Percentiles rank a stretch among this genome's conserved stretches.
phyloP scores from a whole-genome alignment of 23 tunicate species.

The Trididemnum nubilum region DNA sequence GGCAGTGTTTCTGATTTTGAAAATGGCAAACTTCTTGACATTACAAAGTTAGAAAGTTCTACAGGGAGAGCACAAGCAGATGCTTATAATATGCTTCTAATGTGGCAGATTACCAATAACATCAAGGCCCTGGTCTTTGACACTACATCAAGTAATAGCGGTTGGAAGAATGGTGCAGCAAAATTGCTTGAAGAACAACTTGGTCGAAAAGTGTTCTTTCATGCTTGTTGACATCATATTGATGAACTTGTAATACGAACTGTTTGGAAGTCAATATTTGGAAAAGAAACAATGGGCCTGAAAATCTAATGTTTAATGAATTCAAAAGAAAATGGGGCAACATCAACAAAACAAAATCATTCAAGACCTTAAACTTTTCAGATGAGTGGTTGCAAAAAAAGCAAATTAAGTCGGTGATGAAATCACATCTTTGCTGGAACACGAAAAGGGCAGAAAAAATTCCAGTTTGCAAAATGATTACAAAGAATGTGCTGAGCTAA shows the following conservation, averaged over 20 bases:
- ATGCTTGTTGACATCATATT: constrained; percentile 10
- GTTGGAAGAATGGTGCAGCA: constrained; percentile 16
- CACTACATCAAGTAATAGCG: constrained; percentile 16
- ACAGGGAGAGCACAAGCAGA: constrained; percentile 10
- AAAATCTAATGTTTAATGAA: neutral
- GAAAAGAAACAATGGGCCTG: constrained; percentile 5
- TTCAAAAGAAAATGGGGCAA: neutral
- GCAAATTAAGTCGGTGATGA: neutral
- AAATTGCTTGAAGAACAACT: constrained; percentile 11
- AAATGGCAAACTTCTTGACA: neutral
- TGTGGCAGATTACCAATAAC: neutral
- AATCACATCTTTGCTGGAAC: neutral
- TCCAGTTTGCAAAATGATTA: neutral
- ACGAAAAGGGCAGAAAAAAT: neutral
- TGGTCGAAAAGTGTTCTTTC: neutral
- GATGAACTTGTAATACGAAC: neutral
- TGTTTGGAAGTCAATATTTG: neutral
- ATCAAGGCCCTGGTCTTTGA: constrained; percentile 10
- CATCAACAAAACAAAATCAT: neutral
- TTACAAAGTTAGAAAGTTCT: neutral
- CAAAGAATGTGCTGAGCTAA: neutral
- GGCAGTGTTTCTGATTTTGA: neutral
- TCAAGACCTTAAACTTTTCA: neutral
- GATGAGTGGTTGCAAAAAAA: neutral
- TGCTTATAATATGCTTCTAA: neutral